phyloP scores from a whole-genome alignment of 53 echinoderm and acorn worm genomes.

The Echinarachnius parma region DNA sequence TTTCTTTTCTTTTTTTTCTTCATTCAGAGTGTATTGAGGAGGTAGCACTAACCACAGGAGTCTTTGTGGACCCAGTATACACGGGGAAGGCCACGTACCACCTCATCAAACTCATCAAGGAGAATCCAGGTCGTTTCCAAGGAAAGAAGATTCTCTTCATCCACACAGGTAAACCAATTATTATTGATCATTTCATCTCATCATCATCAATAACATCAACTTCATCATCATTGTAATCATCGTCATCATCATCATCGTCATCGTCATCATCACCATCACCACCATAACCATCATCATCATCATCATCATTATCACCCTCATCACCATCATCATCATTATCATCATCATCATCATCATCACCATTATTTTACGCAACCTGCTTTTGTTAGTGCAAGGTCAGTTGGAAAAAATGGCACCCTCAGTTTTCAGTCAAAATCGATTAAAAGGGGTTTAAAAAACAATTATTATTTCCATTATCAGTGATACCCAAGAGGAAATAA shows the following conservation, averaged over 20 bases:
- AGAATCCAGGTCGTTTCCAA: conserved; percentile 29
- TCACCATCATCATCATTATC: conserved; percentile 15
- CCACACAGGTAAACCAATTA: conserved; percentile 56
- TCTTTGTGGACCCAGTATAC: conserved; percentile 50
- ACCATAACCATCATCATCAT: conserved; percentile 1
- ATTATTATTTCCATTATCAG: too few relatives aligned
- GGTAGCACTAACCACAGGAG: conserved; percentile 35
- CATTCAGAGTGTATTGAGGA: conserved; percentile 34
- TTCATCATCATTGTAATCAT: too few relatives aligned
- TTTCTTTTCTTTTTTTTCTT: neutral
- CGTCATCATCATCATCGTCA: too few relatives aligned
- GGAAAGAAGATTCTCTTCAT: conserved; percentile 46
- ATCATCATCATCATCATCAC: conserved; percentile 17
- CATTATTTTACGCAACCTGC: neutral
- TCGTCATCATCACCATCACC: too few relatives aligned
- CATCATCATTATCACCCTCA: conserved; percentile 4
- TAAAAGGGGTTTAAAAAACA: too few relatives aligned
- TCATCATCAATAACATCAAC: too few relatives aligned
- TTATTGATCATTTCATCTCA: too few relatives aligned
- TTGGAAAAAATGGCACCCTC: too few relatives aligned
- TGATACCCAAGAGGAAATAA: too few relatives aligned
- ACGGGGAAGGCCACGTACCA: conserved; percentile 42
- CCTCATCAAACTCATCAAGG: conserved; percentile 20
- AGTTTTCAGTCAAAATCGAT: too few relatives aligned
- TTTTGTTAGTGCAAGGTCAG: too few relatives aligned